phyloP scores from a whole-genome alignment of 2,113 vertebrate species.

The Lipophrys pholis region DNA sequence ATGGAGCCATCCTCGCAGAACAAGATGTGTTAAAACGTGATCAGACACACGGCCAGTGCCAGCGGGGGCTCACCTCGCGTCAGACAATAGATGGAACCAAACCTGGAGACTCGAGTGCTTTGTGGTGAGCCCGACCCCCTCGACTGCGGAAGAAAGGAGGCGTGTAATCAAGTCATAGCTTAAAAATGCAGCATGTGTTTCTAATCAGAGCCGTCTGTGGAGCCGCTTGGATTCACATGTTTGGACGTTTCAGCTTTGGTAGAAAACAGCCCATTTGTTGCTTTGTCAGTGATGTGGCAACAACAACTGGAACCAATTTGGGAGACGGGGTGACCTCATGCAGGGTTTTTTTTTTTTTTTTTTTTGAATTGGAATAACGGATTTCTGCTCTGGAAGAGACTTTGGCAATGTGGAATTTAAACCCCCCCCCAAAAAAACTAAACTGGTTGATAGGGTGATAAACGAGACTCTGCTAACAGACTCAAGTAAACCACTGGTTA shows the following conservation, averaged over 20 bases:
- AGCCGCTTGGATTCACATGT: slow-evolving; percentile 76
- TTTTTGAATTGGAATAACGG: slow-evolving; percentile 38
- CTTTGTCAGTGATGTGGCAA: slow-evolving; percentile 76
- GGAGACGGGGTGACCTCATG: slow-evolving; percentile 61
- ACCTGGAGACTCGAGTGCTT: not conserved
- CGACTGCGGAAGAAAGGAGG: slow-evolving; percentile 68
- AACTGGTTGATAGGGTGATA: not conserved
- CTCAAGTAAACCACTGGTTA: not conserved
- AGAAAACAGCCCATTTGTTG: slow-evolving; percentile 74
- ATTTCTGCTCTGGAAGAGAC: slow-evolving; percentile 20
- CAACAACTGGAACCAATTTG: slow-evolving; percentile 74
- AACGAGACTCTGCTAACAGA: not conserved
- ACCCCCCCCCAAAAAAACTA: not conserved
- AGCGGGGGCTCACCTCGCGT: not conserved
- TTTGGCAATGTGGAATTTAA: slow-evolving; percentile 21
- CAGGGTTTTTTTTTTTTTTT: slow-evolving; percentile 29
- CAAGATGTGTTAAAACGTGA: slow-evolving; percentile 47
- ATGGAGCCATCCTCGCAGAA: slow-evolving; percentile 57
- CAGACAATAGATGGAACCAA: slow-evolving; percentile 29
- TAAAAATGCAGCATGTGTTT: slow-evolving; percentile 85
- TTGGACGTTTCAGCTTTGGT: slow-evolving; percentile 70
- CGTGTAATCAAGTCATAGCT: slow-evolving; percentile 82
- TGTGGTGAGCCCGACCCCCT: slow-evolving; percentile 9
- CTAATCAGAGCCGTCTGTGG: slow-evolving; percentile 74
- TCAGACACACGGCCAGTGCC: slow-evolving; percentile 49